A percentile compares a stretch with the other conserved stretches of the same genome.
phyloP scores from a whole-genome alignment of 2,797 vertebrate genomes.

The Rhabdophis nuchalis region DNA sequence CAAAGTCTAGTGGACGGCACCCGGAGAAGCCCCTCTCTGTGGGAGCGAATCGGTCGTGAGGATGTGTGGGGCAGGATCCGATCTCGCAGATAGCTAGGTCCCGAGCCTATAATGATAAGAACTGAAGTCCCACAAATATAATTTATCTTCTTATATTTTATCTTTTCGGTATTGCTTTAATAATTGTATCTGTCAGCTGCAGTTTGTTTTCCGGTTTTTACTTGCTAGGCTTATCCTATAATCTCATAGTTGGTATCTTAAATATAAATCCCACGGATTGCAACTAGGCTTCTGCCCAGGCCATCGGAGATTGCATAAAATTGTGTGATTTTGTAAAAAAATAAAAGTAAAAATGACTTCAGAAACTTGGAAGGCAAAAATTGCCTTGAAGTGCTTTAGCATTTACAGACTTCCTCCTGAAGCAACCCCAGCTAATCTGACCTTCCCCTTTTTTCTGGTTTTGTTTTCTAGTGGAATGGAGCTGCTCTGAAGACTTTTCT shows the following conservation, averaged over 20 bases:
- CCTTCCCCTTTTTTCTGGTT: conserved; percentile 35
- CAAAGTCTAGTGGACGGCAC: no score
- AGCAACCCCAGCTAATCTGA: conserved; percentile 26
- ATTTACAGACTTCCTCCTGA: neutral
- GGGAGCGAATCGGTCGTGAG: no score
- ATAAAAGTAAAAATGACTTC: neutral
- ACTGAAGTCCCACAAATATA: neutral
- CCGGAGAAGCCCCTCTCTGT: no score
- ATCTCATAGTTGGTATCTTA: neutral
- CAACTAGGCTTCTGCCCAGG: neutral
- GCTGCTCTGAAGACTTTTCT: conserved; percentile 87
- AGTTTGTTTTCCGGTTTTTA: neutral
- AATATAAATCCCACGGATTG: neutral
- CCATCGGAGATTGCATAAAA: neutral
- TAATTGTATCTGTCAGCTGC: neutral
- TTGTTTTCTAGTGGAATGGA: conserved; percentile 88
- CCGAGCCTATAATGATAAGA: neutral
- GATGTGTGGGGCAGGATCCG: no score
- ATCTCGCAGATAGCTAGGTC: no score
- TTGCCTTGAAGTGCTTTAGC: neutral
- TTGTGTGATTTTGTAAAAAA: neutral
- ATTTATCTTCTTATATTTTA: neutral
- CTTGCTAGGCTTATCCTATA: neutral
- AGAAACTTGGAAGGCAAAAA: neutral
- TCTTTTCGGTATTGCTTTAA: neutral